phyloP scores from a whole-genome alignment of 2,797 vertebrate species.

The Astyanax mexicanus region DNA sequence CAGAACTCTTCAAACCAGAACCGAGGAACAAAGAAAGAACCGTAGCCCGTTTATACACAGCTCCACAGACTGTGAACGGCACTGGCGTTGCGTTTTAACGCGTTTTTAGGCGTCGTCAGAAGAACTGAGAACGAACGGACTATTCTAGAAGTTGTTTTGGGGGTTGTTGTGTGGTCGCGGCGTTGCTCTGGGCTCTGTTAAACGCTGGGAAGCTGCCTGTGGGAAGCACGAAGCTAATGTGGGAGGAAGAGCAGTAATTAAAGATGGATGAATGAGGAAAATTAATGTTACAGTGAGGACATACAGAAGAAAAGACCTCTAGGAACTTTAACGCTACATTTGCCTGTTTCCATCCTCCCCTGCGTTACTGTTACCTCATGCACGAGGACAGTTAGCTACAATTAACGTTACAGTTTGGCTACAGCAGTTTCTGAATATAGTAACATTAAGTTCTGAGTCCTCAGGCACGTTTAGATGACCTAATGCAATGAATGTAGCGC shows the following conservation, averaged over 20 bases:
- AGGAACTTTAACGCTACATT: background rate
- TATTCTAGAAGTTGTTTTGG: too few species aligned
- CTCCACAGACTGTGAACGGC: background rate
- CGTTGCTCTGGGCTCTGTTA: background rate
- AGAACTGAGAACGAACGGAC: too few species aligned
- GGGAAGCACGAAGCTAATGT: slow-evolving; percentile 9
- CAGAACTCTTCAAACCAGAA: slow-evolving; percentile 38
- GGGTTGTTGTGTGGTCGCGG: background rate
- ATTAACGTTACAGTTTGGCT: background rate
- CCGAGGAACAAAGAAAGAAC: slow-evolving; percentile 60
- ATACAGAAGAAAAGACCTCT: background rate
- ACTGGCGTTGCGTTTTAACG: background rate
- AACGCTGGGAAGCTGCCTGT: slow-evolving; percentile 26
- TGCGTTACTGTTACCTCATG: background rate
- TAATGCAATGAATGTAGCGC: too few species aligned
- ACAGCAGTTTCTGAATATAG: background rate
- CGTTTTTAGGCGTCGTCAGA: background rate
- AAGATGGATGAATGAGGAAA: slow-evolving; percentile 46
- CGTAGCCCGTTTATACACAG: slow-evolving; percentile 43
- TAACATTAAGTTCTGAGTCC: slow-evolving; percentile 4
- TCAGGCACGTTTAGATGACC: slow-evolving; percentile 37
- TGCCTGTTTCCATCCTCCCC: background rate
- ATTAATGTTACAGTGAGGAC: slow-evolving; percentile 10
- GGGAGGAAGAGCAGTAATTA: slow-evolving; percentile 38
- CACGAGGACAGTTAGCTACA: background rate